These are phyloP conservation scores for Psophia crepitans DNA, from an alignment of 2,113 vertebrate species.

Conservation along the genomic window DNA sequence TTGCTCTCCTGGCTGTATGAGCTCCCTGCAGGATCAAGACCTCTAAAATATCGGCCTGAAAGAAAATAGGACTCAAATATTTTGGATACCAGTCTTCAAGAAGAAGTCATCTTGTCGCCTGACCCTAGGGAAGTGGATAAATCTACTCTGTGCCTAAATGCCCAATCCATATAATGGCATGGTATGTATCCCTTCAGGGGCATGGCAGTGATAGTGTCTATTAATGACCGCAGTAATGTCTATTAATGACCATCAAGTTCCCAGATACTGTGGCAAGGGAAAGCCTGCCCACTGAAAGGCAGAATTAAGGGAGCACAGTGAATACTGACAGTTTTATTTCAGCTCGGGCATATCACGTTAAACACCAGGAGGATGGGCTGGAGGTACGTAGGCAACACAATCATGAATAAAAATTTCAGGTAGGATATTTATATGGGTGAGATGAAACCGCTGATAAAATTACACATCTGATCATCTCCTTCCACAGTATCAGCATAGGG, in stretches of 20 bases:
- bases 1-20: not conserved
- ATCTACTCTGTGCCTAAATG: not conserved
- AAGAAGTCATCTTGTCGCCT: not conserved
- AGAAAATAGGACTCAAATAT: not conserved
- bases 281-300: not conserved
- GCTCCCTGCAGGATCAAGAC: not conserved
- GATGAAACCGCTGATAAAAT: not conserved
- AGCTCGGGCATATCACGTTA: not conserved
- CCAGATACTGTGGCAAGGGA: not conserved
- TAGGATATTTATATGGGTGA: not conserved
- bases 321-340: not conserved
- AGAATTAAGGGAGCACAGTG: not conserved
- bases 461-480: not conserved
- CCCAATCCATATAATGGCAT: not conserved
- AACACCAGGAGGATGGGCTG: not conserved
- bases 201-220: not conserved
- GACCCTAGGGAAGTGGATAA: not conserved
- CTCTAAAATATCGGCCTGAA: not conserved
- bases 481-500: not conserved
- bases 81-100: not conserved
- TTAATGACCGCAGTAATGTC: not conserved
- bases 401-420: not conserved
- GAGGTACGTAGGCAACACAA: not conserved
- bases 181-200: not conserved
- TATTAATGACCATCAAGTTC: not conserved